Percentiles rank a stretch among this genome's conserved stretches.
Evolutionary conservation across 1,140 invertebrate genomes (phyloP).

Genomic region (Drosophila nigromelanica): DNA sequence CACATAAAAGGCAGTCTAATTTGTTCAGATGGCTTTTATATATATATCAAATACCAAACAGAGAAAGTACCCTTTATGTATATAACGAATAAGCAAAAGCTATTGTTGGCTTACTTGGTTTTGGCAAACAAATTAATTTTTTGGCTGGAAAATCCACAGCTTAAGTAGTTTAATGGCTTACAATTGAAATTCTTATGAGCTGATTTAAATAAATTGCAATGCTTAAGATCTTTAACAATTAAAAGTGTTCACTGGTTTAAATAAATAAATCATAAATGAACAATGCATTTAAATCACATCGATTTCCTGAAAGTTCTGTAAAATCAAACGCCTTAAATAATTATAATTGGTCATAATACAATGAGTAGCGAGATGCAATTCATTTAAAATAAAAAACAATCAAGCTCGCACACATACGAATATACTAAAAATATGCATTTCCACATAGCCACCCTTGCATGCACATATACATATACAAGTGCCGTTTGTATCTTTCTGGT

Average conservation of each 20-base stretch:
- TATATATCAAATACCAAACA: neutral
- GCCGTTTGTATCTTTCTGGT: slow-evolving; percentile 55
- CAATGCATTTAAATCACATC: slow-evolving; percentile 21
- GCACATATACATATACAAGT: slow-evolving; percentile 7
- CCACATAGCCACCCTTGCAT: neutral
- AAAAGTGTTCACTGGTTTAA: neutral
- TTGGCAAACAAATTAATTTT: slow-evolving; percentile 15
- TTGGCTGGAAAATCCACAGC: neutral
- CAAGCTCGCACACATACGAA: neutral
- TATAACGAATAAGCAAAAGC: slow-evolving; percentile 9
- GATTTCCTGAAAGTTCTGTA: slow-evolving; percentile 50
- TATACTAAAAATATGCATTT: neutral
- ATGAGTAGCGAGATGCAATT: neutral
- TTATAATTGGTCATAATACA: slow-evolving; percentile 2
- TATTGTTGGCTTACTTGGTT: neutral
- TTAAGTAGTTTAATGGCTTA: slow-evolving; percentile 4
- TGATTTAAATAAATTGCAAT: neutral
- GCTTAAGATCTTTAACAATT: neutral
- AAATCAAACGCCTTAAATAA: slow-evolving; percentile 24
- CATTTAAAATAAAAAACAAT: neutral
- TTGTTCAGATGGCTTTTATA: slow-evolving; percentile 68
- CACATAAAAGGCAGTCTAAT: slow-evolving; percentile 71
- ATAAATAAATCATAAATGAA: neutral
- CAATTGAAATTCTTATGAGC: neutral
- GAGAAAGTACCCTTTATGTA: neutral